Evolutionary conservation across 1,140 invertebrate genomes (phyloP).

Genomic region (Drosophila tani): DNA sequence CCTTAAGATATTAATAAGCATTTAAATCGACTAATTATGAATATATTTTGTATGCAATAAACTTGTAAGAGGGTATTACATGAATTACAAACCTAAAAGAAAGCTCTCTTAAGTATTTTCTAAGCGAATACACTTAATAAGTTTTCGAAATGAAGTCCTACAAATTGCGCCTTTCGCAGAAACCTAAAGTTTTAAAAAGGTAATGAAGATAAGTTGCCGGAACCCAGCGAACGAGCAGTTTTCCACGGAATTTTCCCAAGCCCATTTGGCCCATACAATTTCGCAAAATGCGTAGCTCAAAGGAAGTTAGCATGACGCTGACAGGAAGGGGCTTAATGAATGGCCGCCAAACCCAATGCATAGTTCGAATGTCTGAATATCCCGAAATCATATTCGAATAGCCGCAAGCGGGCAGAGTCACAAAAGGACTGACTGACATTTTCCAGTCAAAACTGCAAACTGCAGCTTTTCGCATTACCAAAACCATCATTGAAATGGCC

Average conservation of each 20-base stretch:
- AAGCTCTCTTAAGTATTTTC: neutral
- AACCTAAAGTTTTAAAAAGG: neutral
- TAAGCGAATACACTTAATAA: neutral
- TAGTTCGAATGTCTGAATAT: conserved; percentile 2
- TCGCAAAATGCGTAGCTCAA: neutral
- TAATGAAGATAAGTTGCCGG: neutral
- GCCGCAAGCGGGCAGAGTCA: neutral
- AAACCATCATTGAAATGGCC: neutral
- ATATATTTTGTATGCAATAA: too few relatives aligned
- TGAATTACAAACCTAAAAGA: too few relatives aligned
- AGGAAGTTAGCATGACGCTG: neutral
- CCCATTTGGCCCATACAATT: neutral
- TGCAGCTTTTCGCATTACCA: conserved; percentile 1
- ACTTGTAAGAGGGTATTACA: too few relatives aligned
- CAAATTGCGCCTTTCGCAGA: neutral
- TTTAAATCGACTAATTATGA: too few relatives aligned
- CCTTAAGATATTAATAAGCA: too few relatives aligned
- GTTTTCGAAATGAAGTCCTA: neutral
- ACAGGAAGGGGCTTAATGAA: neutral
- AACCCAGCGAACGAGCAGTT: neutral
- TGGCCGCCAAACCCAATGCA: neutral
- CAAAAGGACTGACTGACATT: neutral
- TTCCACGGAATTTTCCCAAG: neutral
- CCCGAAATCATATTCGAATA: conserved; percentile 5
- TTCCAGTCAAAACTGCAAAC: neutral